These are phyloP conservation scores for Corapipo altera DNA, from an alignment of 2,113 vertebrate species.

Conservation along the genomic window DNA sequence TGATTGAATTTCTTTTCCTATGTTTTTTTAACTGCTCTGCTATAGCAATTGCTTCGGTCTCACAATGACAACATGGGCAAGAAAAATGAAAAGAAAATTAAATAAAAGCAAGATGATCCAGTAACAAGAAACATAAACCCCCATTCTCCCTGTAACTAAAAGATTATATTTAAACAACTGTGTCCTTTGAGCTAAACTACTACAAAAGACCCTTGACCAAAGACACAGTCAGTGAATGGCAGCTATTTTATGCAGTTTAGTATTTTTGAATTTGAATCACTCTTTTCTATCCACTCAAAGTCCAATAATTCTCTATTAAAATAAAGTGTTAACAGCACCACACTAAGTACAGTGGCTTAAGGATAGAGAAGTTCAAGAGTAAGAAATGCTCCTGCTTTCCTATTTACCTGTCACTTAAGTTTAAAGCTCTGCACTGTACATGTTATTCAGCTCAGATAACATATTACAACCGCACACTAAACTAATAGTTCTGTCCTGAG, in stretches of 20 bases:
- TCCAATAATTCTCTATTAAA: slow-evolving; percentile 2
- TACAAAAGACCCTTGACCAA: neutral
- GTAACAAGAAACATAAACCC: slow-evolving; percentile 7
- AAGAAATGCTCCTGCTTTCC: slow-evolving; percentile 35
- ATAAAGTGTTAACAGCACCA: slow-evolving; percentile 34
- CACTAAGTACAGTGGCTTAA: slow-evolving; percentile 15
- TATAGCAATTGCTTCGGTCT: neutral
- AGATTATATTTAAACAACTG: neutral
- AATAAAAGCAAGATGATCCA: slow-evolving; percentile 21
- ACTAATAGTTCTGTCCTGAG: slow-evolving; percentile 38
- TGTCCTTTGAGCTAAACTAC: neutral
- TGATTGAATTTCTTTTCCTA: neutral
- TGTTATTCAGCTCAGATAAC: slow-evolving; percentile 11
- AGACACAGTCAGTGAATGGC: neutral
- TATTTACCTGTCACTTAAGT: slow-evolving; percentile 2
- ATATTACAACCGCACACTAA: slow-evolving; percentile 28
- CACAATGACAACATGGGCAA: neutral
- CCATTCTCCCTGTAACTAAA: neutral
- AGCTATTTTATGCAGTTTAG: neutral
- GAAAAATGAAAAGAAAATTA: neutral
- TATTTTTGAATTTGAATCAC: neutral
- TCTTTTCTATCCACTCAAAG: neutral
- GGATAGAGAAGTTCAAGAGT: slow-evolving; percentile 32
- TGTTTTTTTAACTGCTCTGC: neutral
- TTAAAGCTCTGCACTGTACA: neutral